Evolutionary conservation across 2,888 invertebrate genomes (phyloP), one percentile per base, ranked within the genome.

Genomic region (Biston stratarius): DNA sequence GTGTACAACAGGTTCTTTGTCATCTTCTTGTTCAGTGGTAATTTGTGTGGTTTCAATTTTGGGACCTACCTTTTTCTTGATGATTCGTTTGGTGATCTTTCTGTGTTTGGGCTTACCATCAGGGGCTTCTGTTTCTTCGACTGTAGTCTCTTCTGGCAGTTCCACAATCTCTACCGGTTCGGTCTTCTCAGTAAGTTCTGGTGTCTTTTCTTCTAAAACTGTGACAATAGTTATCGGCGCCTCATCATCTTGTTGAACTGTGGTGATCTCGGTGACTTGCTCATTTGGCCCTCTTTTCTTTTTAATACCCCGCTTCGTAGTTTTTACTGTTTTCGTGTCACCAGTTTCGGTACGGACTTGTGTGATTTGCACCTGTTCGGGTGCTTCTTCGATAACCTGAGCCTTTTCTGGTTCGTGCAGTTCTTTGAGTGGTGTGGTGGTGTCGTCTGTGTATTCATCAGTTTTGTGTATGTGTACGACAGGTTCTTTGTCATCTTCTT

Each of bases 281-380:
- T 77, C 69, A 61, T 82, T 82, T 1, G 78, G 64, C 75, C 84
- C 62, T 78, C 81, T n/a, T 77, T 82, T 77, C 59, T 72, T 78
- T n/a, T 89, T 95, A 0, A 94, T 88, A 5, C 88, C 84, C 0
- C 92, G 91, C 67, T 88, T 94, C 5, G 90, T 93, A 0, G 85
- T 86, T 5, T 82, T 86, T 53, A 86, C 85, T 65, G 83, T 82
- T 38, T 84, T 84, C 1, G 83, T 72, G 0, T 84, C 86, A 1
- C 86, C 87, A 65, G 82, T 77, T 53, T 85, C 74, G 0, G 90
- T 89, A 5, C 84, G 81, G 11, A 90, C 86, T 76, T 91, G 88
- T 2, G 89, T 88, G 0, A 90, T 72, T 38, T 86, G 84, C 0
- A 89, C 82, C 64, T 87, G 61, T 53, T 77, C 79, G 0, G 80